phyloP scores from a whole-genome alignment of 2,113 vertebrate genomes.

The Sebastes schlegelii region DNA sequence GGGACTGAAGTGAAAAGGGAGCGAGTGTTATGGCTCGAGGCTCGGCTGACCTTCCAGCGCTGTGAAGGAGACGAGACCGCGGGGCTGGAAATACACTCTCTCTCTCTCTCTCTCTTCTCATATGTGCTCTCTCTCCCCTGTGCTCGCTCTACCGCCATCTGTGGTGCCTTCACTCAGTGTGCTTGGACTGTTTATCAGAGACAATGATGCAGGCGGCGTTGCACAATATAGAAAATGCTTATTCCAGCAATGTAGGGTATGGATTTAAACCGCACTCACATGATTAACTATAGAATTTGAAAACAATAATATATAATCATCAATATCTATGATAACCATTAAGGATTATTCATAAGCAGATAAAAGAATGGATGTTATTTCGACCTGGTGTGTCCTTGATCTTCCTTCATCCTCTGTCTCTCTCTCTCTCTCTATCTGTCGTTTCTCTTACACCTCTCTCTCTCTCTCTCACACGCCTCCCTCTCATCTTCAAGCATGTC shows the following conservation, averaged over 20 bases:
- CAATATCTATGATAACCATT: constrained; percentile 17
- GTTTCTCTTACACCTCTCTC: background rate
- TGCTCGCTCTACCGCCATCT: constrained; percentile 59
- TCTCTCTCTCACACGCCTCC: background rate
- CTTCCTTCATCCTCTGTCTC: background rate
- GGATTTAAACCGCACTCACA: background rate
- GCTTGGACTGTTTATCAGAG: constrained; percentile 48
- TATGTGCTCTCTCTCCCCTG: constrained; percentile 31
- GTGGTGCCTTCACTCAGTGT: constrained; percentile 35
- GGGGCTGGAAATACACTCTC: constrained; percentile 53
- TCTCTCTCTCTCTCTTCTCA: constrained; percentile 28
- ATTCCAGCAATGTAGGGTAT: background rate
- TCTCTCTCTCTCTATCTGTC: background rate
- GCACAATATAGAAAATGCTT: constrained; percentile 32
- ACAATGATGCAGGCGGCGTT: constrained; percentile 27
- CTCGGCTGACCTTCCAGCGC: constrained; percentile 76
- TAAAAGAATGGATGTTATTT: constrained; percentile 5
- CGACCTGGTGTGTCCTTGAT: constrained; percentile 15
- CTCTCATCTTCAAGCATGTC: background rate
- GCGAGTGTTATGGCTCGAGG: constrained; percentile 62
- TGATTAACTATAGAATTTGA: constrained; percentile 7
- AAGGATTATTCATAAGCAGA: background rate
- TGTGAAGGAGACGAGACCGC: constrained; percentile 73
- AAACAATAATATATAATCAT: constrained; percentile 7
- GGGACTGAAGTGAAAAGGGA: constrained; percentile 64